These are phyloP conservation scores for Lasioglossum zephyrum DNA, from an alignment of 2,888 invertebrate species.

Conservation along the genomic window DNA sequence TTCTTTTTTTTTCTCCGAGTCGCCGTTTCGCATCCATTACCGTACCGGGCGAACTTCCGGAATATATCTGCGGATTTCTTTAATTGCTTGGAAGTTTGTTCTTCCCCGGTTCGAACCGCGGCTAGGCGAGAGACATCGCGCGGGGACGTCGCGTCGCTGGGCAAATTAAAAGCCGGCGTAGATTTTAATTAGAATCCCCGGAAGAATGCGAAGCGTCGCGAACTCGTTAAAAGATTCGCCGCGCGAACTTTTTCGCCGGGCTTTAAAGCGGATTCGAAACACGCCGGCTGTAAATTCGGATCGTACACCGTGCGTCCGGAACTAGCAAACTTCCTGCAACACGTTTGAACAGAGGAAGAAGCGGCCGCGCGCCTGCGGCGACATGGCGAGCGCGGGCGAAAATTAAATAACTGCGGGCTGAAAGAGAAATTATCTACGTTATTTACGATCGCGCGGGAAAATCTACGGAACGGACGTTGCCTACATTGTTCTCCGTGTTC, in stretches of 20 bases:
- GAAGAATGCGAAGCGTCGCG: neutral
- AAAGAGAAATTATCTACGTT: neutral
- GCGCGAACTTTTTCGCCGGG: neutral
- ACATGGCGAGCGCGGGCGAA: neutral
- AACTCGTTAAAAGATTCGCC: constrained; percentile 15
- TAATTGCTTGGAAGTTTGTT: constrained; percentile 11
- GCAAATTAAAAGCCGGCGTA: constrained; percentile 4
- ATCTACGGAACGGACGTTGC: neutral
- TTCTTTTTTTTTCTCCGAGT: neutral
- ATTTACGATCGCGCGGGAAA: neutral
- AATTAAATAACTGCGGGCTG: neutral
- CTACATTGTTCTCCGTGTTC: neutral
- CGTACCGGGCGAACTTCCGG: neutral
- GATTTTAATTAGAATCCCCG: constrained; percentile 18
- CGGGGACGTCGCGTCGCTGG: neutral
- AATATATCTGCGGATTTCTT: constrained; percentile 6
- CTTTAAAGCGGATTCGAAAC: constrained; percentile 8
- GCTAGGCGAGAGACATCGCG: neutral
- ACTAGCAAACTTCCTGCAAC: neutral
- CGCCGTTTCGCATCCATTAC: neutral
- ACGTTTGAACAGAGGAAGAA: neutral
- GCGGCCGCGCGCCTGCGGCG: neutral
- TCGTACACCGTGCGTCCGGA: neutral
- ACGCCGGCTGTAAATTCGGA: neutral
- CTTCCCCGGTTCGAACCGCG: neutral